Conservation (phyloP, 2,888 invertebrate genomes). For the Tetranychus piercei region DNA sequence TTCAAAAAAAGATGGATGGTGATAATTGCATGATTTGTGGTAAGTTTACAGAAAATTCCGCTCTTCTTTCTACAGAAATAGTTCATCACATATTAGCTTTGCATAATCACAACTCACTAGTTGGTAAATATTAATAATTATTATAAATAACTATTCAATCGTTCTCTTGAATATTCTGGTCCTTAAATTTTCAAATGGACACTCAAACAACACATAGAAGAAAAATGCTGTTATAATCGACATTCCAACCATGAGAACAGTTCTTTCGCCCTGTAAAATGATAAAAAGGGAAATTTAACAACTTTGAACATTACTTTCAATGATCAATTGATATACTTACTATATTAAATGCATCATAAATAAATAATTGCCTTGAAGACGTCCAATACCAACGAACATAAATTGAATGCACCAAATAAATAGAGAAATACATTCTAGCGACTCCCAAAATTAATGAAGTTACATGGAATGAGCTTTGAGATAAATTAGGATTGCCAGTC, state of each 20-base stretch:
- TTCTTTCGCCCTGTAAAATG: neutral
- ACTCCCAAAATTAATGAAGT: neutral
- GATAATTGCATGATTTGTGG: too few species aligned
- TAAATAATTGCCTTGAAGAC: neutral
- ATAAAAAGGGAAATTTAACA: neutral
- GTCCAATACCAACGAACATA: constrained; percentile 10
- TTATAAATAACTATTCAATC: too few species aligned
- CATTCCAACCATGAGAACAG: neutral
- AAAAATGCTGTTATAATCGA: neutral
- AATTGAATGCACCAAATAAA: constrained; percentile 8
- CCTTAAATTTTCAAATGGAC: neutral
- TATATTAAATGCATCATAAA: neutral
- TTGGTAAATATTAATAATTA: too few species aligned
- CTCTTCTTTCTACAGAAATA: too few species aligned
- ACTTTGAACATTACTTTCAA: neutral
- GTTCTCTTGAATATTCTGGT: too few species aligned
- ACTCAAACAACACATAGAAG: constrained; percentile 2
- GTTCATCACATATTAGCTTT: too few species aligned
- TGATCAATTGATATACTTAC: neutral
- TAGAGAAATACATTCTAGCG: constrained; percentile 6
- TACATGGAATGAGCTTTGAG: neutral
- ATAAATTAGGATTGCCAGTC: neutral
- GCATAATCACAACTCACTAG: too few species aligned
- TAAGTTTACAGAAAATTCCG: too few species aligned
- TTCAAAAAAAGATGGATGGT: too few species aligned